Evolutionary conservation across 1,140 invertebrate species (phyloP), one percentile per base, ranked within the genome.

Genomic region (Glossosoma conforme): DNA sequence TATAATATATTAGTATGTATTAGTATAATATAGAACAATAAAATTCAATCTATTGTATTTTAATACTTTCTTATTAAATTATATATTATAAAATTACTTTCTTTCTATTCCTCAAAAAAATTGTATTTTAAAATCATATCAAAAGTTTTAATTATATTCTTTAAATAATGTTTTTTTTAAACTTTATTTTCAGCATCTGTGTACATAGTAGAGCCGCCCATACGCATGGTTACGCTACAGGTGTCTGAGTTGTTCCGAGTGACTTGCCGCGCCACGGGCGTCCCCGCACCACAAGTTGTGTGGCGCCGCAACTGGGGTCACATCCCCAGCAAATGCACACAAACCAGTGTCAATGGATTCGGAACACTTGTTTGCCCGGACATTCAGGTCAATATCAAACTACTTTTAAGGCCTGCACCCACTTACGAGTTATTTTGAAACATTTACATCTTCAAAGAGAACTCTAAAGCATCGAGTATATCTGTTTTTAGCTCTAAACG

Each of bases 271-370:
- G 93, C 93, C 0, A 80, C 89, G 2, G 97, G 94, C 36, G 82
- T 90, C 0, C 97, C 97, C 0, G 82, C 79, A 0, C 95, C 97
- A 0, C 80, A 92, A 37, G 90, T 99, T 49, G 86, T 89, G 15
- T 99, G 96, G 95, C 81, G 95, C 43, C 76, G 93, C 1, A 98
- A 99, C 72, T 98, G 95, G 96, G 91, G 93, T 2, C 91, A 97
- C 62, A 84, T 98, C 17, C 93, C 94, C 0, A 70, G 81, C 2
- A 90, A 96, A 63, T 94, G 94, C 65, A 72, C 62, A 0, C 83
- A 81, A 1, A 83, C 79, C 0, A 93, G 85, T 59, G 72, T 76
- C 1, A 80, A 86, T 56, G 95, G 94, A 9, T 76, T 84, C 1
- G 95, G 95, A 13, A 83, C 77, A 0, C 71, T 98, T 0, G 86